Evolutionary conservation across 2,113 vertebrate species (phyloP), one percentile per base, ranked within the genome.

Genomic region (Peucedramus taeniatus): DNA sequence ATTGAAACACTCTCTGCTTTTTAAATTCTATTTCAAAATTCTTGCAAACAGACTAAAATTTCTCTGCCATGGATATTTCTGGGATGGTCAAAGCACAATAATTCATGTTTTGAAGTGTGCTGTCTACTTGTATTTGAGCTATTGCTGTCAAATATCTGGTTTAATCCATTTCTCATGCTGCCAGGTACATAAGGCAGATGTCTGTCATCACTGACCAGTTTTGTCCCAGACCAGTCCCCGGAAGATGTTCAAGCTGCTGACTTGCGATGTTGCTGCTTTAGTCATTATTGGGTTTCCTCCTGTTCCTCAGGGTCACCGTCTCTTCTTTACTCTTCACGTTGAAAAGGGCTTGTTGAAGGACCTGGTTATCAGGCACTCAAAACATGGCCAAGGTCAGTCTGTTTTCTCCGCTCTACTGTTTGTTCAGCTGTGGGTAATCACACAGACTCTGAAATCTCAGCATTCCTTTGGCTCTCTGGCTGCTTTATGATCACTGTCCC

Each of bases 381-480:
- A 94, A 95, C 89, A 94, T 64, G 89, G 95, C 93, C 95, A 96
- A 96, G 95, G 93, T 97, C 96, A 91, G 68, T 94, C 76, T 95
- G 93, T 97, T 94, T 97, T 96, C 93, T 94, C 83, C 71, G 40
- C 89, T 84, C 93, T 75, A 87, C 86, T 97, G 83, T 97, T 97
- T 96, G 94, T 95, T 96, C 95, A 97, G 96, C 96, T 96, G 96
- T 75, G 93, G 94, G 91, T 89, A 94, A 94, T 96, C 96, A 95
- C 0, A 11, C 96, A 90, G 90, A 51, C 91, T 89, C 95, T 94
- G 95, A 95, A 94, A 95, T 90, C 91, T 95, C 91, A 83, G 72
- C 94, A 94, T 96, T 97, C 96, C 83, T 94, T 96, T 81, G 87
- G 86, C 76, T 94, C 83, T 63, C 77, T 81, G 91, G n/a, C 76